Percentiles rank a stretch among this genome's conserved stretches.
Evolutionary conservation across 1,140 invertebrate species (phyloP).

Genomic region (Bathynomus jamesi): DNA sequence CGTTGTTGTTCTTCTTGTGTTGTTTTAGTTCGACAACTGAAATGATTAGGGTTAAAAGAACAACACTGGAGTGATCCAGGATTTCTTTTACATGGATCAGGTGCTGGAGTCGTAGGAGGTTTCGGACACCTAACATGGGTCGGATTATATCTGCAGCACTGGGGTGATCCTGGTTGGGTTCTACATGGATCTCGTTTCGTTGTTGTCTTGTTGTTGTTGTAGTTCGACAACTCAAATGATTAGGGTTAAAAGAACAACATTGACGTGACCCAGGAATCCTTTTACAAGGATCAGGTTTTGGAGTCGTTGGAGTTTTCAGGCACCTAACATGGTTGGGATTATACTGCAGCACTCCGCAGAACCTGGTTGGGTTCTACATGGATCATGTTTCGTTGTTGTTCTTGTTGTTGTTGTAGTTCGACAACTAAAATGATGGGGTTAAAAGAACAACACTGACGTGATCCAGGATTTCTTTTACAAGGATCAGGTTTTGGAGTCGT

Average conservation of each 20-base stretch:
- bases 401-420: conserved; percentile 8
- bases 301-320: conserved; percentile 12
- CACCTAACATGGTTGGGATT: conserved; percentile 19
- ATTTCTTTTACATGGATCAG: conserved; percentile 14
- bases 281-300: conserved; percentile 3
- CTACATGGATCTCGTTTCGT: background rate
- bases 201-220: conserved; percentile 20
- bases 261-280: background rate
- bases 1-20: conserved; percentile 13
- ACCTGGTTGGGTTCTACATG: conserved; percentile 15
- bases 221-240: conserved; percentile 4
- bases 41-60: conserved; percentile 4
- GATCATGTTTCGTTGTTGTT: conserved; percentile 21
- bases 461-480: conserved; percentile 7
- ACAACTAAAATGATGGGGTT: conserved; percentile 7
- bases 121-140: conserved; percentile 8
- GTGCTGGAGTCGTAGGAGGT: background rate
- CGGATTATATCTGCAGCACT: background rate
- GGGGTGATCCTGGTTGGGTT: background rate
- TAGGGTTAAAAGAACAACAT: conserved; percentile 20
- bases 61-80: conserved; percentile 16
- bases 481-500: conserved; percentile 1
- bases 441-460: background rate
- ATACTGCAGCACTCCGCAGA: conserved; percentile 15
- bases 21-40: conserved; percentile 4